Evolutionary conservation across 2,113 vertebrate species (phyloP).

Genomic region (Brachionichthys hirsutus): DNA sequence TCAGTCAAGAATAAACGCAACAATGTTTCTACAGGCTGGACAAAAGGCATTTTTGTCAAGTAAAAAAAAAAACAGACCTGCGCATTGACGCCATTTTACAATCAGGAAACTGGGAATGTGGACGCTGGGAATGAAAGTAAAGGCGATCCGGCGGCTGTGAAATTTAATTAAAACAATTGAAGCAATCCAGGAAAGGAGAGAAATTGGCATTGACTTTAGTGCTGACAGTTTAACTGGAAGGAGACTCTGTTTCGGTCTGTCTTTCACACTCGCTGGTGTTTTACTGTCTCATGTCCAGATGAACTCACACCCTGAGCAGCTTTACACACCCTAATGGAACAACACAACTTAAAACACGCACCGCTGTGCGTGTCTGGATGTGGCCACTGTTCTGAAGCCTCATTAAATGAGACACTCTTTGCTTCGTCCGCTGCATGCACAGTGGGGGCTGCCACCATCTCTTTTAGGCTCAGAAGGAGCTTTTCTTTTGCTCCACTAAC

Average conservation of each 20-base stretch:
- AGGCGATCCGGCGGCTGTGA: conserved; percentile 24
- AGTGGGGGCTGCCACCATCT: neutral
- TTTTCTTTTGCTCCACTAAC: conserved; percentile 11
- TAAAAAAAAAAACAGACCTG: neutral
- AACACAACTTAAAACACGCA: conserved; percentile 1
- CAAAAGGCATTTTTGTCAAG: conserved; percentile 14
- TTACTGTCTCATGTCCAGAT: conserved; percentile 2
- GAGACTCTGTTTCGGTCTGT: conserved; percentile 19
- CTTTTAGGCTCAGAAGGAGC: conserved; percentile 10
- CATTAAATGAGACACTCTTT: conserved; percentile 18
- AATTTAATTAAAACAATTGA: conserved; percentile 33
- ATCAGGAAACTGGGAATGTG: conserved; percentile 28
- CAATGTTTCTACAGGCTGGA: conserved; percentile 5
- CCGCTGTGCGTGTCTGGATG: neutral
- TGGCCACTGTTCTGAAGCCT: conserved; percentile 16
- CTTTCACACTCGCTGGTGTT: conserved; percentile 4
- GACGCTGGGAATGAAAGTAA: conserved; percentile 23
- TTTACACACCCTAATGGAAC: neutral
- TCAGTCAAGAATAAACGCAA: no score
- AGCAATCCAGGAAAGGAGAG: conserved; percentile 32
- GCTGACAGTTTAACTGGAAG: conserved; percentile 25
- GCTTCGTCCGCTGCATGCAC: conserved; percentile 2
- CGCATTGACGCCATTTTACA: conserved; percentile 11
- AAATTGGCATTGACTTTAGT: conserved; percentile 22
- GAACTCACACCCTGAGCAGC: conserved; percentile 18